Evolutionary conservation across 2,888 invertebrate species (phyloP), one percentile per base, ranked within the genome.

Genomic region (Tuta absoluta): DNA sequence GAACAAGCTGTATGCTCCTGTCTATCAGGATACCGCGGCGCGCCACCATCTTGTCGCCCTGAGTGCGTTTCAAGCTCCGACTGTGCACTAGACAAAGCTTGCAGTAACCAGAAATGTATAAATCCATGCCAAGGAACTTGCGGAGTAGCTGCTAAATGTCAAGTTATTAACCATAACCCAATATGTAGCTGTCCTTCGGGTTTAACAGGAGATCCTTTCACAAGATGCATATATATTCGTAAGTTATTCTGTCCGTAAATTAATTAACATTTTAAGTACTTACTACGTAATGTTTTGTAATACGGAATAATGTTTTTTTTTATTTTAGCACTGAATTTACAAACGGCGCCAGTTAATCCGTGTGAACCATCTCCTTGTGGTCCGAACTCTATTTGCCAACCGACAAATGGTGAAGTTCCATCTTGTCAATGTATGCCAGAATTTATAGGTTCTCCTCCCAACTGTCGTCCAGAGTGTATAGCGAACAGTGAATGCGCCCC

Each of bases 51-150:
- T 14, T 95, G 95, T 76, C 91, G 94, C 37, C 95, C 95, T 10
- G 95, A 95, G 83, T 96, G 96, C 78, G 93, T 94, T 14, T 87
- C 93, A 12, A 95, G 94, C 81, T 93, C 94, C 0, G 96, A 96
- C 69, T 96, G 96, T 78, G 86, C 95, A 2, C 91, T 93, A 5
- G 93, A 94, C 74, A 93, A 93, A 82, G 95, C 96, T 10, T 96
- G 96, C 71, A 92, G 93, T 60, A 94, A 94, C 73, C 94, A 94
- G 73, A 95, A 94, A 82, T 96, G 96, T 78, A 80, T 91, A 61
- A 94, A 95, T 77, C 95, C 96, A 41, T 96, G 95, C 75, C 93
- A 94, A 61, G 96, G 96, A 70, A 93, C 95, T n/a, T 97, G 97
- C 78, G 97, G 97, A 23, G 91, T 95, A 49, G 89, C 92, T 66